phyloP scores from a whole-genome alignment of 2,888 invertebrate species.

The Epiblema foenella region DNA sequence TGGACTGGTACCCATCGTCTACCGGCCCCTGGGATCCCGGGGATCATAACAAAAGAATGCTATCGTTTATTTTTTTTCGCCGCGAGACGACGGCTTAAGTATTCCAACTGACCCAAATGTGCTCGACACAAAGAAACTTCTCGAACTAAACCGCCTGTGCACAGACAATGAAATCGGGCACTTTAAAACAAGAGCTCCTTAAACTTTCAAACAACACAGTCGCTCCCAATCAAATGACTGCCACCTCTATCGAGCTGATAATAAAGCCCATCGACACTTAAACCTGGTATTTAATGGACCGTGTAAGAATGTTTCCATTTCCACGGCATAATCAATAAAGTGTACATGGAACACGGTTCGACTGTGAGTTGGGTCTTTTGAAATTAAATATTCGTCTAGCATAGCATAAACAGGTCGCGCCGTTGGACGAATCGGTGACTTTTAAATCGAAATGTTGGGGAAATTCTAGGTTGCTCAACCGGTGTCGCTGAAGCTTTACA shows the following conservation, averaged over 20 bases:
- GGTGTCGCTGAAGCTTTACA: not conserved
- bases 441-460: slow-evolving; percentile 2
- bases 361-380: slow-evolving; percentile 19
- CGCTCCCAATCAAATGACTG: slow-evolving; percentile 10
- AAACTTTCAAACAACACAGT: slow-evolving; percentile 29
- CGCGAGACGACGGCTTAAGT: no score
- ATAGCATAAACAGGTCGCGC: slow-evolving; percentile 8
- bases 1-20: no score
- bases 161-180: slow-evolving; percentile 34
- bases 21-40: no score
- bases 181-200: slow-evolving; percentile 30
- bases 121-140: slow-evolving; percentile 15
- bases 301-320: slow-evolving; percentile 37
- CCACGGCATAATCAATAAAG: slow-evolving; percentile 36
- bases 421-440: slow-evolving; percentile 8
- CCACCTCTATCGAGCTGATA: slow-evolving; percentile 16
- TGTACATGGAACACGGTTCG: slow-evolving; percentile 16
- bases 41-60: no score
- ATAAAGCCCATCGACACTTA: slow-evolving; percentile 24
- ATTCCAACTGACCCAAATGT: slow-evolving; percentile 18
- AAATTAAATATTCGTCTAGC: slow-evolving; percentile 29
- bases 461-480: not conserved
- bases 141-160: slow-evolving; percentile 16
- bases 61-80: no score
- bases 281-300: slow-evolving; percentile 28